A percentile compares a stretch with the other conserved stretches of the same genome.
Conservation (phyloP, 2,113 vertebrate genomes). For the Coturnix japonica region DNA sequence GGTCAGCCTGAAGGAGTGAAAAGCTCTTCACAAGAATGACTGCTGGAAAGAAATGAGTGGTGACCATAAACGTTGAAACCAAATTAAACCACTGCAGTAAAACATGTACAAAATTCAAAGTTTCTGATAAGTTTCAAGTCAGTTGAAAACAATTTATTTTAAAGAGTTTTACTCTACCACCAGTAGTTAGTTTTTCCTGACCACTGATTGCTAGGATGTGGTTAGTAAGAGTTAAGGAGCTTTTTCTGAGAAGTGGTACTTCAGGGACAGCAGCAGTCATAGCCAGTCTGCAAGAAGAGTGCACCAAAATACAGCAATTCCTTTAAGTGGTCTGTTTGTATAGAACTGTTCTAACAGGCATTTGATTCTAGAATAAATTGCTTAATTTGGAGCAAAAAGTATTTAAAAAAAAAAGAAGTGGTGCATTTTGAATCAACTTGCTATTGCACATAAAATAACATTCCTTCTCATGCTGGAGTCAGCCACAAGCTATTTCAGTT, state of each 20-base stretch:
- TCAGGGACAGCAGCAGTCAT: neutral
- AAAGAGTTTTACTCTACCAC: neutral
- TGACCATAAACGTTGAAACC: neutral
- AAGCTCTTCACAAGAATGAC: neutral
- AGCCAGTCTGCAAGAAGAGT: neutral
- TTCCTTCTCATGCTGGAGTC: neutral
- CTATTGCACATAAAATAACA: neutral
- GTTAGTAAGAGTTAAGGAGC: neutral
- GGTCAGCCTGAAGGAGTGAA: neutral
- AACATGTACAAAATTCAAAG: neutral
- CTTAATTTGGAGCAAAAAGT: rapidly evolving
- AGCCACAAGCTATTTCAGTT: neutral
- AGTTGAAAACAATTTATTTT: neutral
- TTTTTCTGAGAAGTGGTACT: neutral
- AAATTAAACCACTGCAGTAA: neutral
- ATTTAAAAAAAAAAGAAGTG: too few relatives aligned
- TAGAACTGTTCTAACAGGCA: neutral
- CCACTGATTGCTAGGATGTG: neutral
- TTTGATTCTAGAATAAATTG: neutral
- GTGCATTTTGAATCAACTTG: neutral
- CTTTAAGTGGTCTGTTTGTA: neutral
- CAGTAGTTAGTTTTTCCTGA: neutral
- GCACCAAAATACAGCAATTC: neutral
- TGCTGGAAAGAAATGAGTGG: neutral
- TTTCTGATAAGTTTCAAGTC: neutral